Evolutionary conservation across 1,140 invertebrate species (phyloP), one percentile per base, ranked within the genome.

Genomic region (Pissodes strobi): DNA sequence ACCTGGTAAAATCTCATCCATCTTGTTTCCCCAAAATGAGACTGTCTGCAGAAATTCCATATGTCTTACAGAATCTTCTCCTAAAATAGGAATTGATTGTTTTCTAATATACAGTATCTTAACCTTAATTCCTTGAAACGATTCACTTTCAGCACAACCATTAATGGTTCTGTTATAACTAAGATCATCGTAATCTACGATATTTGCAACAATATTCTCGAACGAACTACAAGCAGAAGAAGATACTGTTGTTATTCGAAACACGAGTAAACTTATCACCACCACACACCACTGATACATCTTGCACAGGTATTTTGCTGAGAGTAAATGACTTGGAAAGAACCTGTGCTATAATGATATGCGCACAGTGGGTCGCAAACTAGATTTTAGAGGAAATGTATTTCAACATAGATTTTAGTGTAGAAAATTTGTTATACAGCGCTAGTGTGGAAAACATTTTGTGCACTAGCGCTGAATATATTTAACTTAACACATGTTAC

Each of bases 31-130:
- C 34, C 43, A 56, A 62, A 69, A 66, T 12, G 67, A 52, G 18
- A 66, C 6, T 13, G 15, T 46, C 25, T 25, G n/a, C 18, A 69
- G 41, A 6, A 51, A 3, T 8, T 17, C 10, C 57, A 69, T 25
- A 21, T 69, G 21, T 52, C 43, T 66, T n/a, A 69, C 48, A 17
- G 67, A 61, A 34, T 69, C 63, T n/a, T 37, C 46, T 17, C 53
- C 58, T 22, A 69, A 34, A 39, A 12, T 15, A 3, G 56, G 30
- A 49, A 69, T 53, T 15, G 13, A 49, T 59, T 69, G 67, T 12
- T 57, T 5, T 17, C 38, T 56, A 1, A 69, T 57, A 45, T 57
- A 55, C 21, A 53, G 37, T 52, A 51, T 10, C n/a, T 25, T 19
- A 17, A 66, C 37, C n/a, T 18, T 62, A 45, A 21, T 30, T 9